Conservation (phyloP, 2,113 vertebrate genomes). For the Varanus salvator region DNA sequence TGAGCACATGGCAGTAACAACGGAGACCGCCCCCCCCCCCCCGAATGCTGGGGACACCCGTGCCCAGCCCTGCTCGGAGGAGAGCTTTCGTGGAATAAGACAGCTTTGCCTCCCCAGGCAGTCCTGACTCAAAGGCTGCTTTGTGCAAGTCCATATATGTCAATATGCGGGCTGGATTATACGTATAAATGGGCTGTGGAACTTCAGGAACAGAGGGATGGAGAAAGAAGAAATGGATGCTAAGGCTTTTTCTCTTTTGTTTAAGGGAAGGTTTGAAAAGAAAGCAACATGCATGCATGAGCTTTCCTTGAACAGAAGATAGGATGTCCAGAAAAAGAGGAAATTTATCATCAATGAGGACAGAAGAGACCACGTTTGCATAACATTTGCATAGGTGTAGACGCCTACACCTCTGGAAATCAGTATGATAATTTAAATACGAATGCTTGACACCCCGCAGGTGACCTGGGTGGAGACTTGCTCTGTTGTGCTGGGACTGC, state of each 20-base stretch:
- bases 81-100: background rate
- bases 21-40: background rate
- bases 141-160: background rate
- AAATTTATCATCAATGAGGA: no score
- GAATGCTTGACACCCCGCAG: no score
- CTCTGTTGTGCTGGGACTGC: no score
- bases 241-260: background rate
- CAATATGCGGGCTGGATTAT: no score
- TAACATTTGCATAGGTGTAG: no score
- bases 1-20: background rate
- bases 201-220: background rate
- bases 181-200: background rate
- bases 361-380: no score
- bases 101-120: background rate
- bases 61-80: background rate
- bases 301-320: background rate
- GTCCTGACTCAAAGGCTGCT: background rate
- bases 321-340: no score
- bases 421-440: no score
- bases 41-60: background rate
- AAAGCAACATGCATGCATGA: no score
- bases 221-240: background rate
- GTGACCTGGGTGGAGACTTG: no score
- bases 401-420: no score
- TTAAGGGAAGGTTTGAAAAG: background rate